Conservation (phyloP, 2,797 vertebrate genomes). For the Acropternis orthonyx region DNA sequence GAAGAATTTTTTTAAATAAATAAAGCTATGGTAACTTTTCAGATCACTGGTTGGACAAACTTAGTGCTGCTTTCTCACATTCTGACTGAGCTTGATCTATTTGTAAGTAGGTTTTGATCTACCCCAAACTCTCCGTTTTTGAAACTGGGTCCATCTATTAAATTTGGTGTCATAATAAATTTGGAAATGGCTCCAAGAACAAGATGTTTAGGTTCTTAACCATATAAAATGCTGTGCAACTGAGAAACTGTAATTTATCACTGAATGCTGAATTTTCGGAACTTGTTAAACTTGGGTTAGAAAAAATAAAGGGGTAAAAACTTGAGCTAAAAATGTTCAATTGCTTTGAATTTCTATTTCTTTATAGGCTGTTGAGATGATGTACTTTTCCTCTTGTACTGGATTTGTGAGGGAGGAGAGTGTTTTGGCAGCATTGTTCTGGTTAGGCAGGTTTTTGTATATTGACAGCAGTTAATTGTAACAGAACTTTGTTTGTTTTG, state of each 20-base stretch:
- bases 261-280: not conserved
- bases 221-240: not conserved
- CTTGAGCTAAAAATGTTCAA: not conserved
- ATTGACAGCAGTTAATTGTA: not conserved
- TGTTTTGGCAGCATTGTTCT: not conserved
- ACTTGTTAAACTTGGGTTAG: not conserved
- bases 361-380: not conserved
- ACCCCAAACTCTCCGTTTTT: not conserved
- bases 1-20: not conserved
- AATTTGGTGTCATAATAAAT: not conserved
- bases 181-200: not conserved
- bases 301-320: not conserved
- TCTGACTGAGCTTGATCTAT: not conserved
- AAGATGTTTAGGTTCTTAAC: not conserved
- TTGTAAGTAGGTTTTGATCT: not conserved
- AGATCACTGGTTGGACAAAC: not conserved
- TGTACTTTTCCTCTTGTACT: not conserved
- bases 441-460: not conserved
- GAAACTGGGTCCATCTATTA: not conserved
- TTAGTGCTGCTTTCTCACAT: not conserved
- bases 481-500: not conserved
- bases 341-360: not conserved
- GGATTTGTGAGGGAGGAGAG: not conserved
- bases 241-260: not conserved
- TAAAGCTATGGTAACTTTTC: not conserved